Conservation (phyloP, 2,113 vertebrate species). For the Gobio gobio region DNA sequence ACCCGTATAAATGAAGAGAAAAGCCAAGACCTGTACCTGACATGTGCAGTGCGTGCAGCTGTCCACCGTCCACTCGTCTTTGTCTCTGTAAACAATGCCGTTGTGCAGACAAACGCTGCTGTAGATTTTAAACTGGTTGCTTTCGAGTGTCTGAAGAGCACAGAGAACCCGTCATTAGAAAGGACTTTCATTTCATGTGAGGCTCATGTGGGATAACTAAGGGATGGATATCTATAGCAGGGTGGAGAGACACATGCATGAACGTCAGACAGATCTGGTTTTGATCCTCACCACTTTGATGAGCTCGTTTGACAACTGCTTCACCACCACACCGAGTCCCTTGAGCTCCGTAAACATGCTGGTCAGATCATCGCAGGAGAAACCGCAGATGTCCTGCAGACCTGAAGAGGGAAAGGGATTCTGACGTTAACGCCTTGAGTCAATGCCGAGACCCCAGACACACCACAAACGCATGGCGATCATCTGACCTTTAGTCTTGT, state of each 20-base stretch:
- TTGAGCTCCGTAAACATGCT: slow-evolving; percentile 91
- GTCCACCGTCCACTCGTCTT: slow-evolving; percentile 93
- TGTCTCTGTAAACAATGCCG: slow-evolving; percentile 83
- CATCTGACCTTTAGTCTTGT: slow-evolving; percentile 87
- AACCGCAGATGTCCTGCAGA: slow-evolving; percentile 88
- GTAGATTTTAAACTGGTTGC: slow-evolving; percentile 73
- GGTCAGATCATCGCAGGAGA: slow-evolving; percentile 91
- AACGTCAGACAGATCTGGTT: slow-evolving; percentile 30
- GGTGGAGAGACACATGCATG: slow-evolving; percentile 15
- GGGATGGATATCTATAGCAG: slow-evolving; percentile 61
- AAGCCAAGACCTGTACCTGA: slow-evolving; percentile 78
- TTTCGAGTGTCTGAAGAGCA: slow-evolving; percentile 79
- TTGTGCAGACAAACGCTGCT: slow-evolving; percentile 87
- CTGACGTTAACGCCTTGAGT: slow-evolving; percentile 15
- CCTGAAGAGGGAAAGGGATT: slow-evolving; percentile 67
- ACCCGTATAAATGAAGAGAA: background rate
- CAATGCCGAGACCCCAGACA: background rate
- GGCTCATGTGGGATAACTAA: slow-evolving; percentile 50
- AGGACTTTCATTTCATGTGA: slow-evolving; percentile 41
- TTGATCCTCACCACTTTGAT: slow-evolving; percentile 86
- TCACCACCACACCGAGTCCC: slow-evolving; percentile 88
- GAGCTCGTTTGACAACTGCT: slow-evolving; percentile 86
- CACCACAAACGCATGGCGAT: background rate
- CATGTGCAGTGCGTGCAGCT: slow-evolving; percentile 96
- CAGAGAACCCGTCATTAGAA: background rate